Evolutionary conservation across 1,140 invertebrate species (phyloP).

Genomic region (Asobara japonica): DNA sequence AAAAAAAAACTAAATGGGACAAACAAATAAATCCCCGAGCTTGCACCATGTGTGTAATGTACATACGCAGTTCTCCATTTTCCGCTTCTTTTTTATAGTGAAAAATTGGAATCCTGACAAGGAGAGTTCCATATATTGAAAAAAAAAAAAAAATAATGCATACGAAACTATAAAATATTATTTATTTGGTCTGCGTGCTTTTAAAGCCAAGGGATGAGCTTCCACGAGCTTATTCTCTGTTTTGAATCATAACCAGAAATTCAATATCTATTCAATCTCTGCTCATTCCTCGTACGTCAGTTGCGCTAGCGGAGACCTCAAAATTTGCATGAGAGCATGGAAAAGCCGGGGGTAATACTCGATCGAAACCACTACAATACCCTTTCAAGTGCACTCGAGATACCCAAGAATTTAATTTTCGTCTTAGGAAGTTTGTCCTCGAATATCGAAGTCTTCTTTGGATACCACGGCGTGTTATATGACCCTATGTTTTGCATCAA

Average conservation of each 20-base stretch:
- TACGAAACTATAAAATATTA: background rate
- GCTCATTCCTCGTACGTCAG: background rate
- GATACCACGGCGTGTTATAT: background rate
- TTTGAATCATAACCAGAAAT: background rate
- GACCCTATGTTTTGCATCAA: no score
- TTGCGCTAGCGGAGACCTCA: background rate
- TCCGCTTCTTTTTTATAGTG: background rate
- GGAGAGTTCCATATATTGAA: no score
- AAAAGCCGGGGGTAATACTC: background rate
- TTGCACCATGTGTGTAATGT: background rate
- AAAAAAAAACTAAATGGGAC: background rate
- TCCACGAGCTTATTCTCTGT: background rate
- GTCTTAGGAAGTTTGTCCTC: background rate
- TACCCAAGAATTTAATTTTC: no score
- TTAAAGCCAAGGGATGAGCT: background rate
- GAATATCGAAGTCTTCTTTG: background rate
- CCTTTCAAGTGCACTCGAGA: background rate
- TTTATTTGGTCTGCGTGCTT: background rate
- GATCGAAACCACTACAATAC: background rate
- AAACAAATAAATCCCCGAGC: background rate
- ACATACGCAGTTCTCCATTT: background rate
- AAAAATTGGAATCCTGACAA: no score
- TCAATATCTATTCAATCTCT: background rate
- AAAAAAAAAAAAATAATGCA: background rate
- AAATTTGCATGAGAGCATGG: background rate